Conservation (phyloP, 2,113 vertebrate genomes). For the Bettongia penicillata region DNA sequence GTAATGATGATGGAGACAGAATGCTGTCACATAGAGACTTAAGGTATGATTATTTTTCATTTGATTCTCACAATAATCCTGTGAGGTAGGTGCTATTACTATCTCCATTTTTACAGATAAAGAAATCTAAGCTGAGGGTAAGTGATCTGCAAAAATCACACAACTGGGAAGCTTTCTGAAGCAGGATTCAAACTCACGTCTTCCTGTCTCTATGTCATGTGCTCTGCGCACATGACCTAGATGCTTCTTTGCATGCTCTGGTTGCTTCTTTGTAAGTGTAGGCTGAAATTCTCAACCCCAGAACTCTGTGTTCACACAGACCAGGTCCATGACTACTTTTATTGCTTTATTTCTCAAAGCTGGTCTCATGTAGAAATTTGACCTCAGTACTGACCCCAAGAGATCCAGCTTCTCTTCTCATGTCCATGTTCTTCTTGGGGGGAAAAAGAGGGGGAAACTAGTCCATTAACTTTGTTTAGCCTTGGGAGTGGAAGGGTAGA, state of each 20-base stretch:
- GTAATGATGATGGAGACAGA: background rate
- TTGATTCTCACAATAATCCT: background rate
- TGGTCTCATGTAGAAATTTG: slow-evolving; percentile 24
- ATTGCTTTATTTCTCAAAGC: slow-evolving; percentile 26
- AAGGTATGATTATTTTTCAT: background rate
- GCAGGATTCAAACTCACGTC: background rate
- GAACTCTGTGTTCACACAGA: background rate
- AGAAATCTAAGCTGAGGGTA: background rate
- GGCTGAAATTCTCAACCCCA: background rate
- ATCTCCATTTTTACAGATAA: background rate
- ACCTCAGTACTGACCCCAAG: background rate
- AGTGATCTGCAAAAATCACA: background rate
- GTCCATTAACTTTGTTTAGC: background rate
- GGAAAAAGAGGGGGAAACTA: too few relatives aligned
- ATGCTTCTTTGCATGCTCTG: background rate
- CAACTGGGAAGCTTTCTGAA: background rate
- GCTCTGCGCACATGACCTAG: background rate
- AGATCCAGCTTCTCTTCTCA: background rate
- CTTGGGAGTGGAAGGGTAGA: background rate
- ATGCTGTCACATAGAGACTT: background rate
- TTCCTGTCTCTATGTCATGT: background rate
- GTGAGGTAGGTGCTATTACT: background rate
- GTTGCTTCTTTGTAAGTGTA: background rate
- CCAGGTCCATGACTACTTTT: slow-evolving; percentile 8
- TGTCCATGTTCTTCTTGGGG: background rate